phyloP scores from a whole-genome alignment of 1,140 invertebrate genomes.

The Planococcus citri region DNA sequence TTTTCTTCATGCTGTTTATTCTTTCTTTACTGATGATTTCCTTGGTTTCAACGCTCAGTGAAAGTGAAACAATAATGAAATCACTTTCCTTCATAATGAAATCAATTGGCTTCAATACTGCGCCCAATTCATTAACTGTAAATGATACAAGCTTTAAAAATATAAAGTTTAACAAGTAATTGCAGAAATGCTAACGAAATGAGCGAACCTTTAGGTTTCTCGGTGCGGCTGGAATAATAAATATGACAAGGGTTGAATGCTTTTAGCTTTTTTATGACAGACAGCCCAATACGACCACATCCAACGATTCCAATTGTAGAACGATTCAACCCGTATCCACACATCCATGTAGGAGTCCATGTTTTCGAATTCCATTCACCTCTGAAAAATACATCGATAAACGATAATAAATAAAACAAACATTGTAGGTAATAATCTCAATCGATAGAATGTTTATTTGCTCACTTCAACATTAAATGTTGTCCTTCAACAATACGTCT shows the following conservation, averaged over 20 bases:
- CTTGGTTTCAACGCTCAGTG: conserved; percentile 59
- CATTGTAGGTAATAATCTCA: no score
- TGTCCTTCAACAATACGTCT: conserved; percentile 59
- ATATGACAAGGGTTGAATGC: conserved; percentile 58
- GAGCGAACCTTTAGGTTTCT: conserved; percentile 38
- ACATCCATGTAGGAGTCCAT: conserved; percentile 84
- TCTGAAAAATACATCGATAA: no score
- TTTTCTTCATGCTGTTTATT: conserved; percentile 72
- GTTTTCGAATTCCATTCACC: conserved; percentile 70
- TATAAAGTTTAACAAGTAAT: no score
- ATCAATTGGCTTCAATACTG: conserved; percentile 21
- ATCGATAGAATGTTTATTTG: no score
- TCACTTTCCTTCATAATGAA: conserved; percentile 57
- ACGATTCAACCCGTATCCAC: conserved; percentile 63
- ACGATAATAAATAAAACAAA: no score
- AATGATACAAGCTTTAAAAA: not conserved
- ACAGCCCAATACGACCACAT: conserved; percentile 69
- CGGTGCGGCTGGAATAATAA: conserved; percentile 54
- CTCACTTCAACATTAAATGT: no score
- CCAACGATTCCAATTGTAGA: conserved; percentile 79
- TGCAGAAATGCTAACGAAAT: not conserved
- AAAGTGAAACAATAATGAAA: conserved; percentile 62
- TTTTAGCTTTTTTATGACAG: conserved; percentile 53
- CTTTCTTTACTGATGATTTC: conserved; percentile 57
- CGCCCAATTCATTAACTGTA: conserved; percentile 7